Percentiles rank a stretch among this genome's conserved stretches.
Evolutionary conservation across 2,888 invertebrate genomes (phyloP).

Genomic region (Sepiola atlantica): DNA sequence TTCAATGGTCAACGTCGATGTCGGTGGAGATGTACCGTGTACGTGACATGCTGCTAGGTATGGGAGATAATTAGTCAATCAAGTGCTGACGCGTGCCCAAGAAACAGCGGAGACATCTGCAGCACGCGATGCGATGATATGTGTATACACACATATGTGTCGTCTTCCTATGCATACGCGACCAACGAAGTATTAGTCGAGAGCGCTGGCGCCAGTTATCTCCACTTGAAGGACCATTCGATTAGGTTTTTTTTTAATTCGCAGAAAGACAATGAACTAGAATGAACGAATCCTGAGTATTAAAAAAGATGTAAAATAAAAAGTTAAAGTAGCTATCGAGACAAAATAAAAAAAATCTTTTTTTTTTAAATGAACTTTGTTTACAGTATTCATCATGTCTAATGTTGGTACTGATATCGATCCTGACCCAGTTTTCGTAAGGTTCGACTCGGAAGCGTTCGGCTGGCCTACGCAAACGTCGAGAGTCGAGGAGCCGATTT

Average conservation of each 20-base stretch:
- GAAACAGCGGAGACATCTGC: background rate
- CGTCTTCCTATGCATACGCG: background rate
- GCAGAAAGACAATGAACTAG: background rate
- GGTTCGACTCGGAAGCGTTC: too few relatives aligned
- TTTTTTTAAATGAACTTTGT: too few relatives aligned
- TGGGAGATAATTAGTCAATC: background rate
- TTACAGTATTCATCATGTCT: too few relatives aligned
- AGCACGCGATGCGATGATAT: background rate
- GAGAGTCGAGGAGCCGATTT: too few relatives aligned
- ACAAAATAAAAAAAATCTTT: too few relatives aligned
- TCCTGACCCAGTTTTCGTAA: too few relatives aligned
- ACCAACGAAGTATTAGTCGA: background rate
- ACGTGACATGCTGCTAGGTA: slow-evolving; percentile 20
- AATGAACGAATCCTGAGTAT: background rate
- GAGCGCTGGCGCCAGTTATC: background rate
- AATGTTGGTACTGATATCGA: too few relatives aligned
- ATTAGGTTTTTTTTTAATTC: background rate
- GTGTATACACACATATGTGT: background rate
- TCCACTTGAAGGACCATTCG: background rate
- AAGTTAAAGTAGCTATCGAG: background rate
- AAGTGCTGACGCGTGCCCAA: background rate
- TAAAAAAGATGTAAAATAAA: background rate
- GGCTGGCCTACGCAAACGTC: too few relatives aligned
- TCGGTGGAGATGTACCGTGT: background rate
- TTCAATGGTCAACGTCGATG: background rate